Conservation (phyloP, 2,113 vertebrate genomes). For the Connochaetes taurinus region DNA sequence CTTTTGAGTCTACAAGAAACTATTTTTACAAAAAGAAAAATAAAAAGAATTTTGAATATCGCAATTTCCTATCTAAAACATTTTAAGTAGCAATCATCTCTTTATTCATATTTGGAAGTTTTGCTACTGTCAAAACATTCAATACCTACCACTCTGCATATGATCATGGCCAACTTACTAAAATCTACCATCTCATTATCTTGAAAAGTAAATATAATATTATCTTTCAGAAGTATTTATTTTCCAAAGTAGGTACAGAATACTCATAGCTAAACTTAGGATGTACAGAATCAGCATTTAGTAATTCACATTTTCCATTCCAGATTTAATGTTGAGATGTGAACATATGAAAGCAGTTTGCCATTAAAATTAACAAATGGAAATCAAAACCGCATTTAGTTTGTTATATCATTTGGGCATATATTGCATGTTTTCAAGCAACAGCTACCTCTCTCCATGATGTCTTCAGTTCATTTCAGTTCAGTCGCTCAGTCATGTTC, state of each 20-base stretch:
- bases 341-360: background rate
- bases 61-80: background rate
- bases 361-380: background rate
- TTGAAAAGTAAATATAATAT: background rate
- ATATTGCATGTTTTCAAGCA: background rate
- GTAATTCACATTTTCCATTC: background rate
- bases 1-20: background rate
- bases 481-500: too few relatives aligned
- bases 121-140: background rate
- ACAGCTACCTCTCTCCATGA: too few relatives aligned
- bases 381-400: background rate
- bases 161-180: background rate
- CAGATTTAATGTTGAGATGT: background rate
- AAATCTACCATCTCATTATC: background rate
- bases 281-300: background rate
- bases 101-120: background rate
- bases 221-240: background rate
- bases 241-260: background rate
- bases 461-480: background rate
- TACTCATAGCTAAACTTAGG: background rate
- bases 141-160: background rate
- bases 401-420: background rate
- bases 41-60: background rate
- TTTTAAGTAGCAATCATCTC: background rate
- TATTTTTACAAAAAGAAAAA: background rate